A percentile compares a stretch with the other conserved stretches of the same genome.
Evolutionary conservation across 2,113 vertebrate species (phyloP).

Genomic region (Sturnus vulgaris): DNA sequence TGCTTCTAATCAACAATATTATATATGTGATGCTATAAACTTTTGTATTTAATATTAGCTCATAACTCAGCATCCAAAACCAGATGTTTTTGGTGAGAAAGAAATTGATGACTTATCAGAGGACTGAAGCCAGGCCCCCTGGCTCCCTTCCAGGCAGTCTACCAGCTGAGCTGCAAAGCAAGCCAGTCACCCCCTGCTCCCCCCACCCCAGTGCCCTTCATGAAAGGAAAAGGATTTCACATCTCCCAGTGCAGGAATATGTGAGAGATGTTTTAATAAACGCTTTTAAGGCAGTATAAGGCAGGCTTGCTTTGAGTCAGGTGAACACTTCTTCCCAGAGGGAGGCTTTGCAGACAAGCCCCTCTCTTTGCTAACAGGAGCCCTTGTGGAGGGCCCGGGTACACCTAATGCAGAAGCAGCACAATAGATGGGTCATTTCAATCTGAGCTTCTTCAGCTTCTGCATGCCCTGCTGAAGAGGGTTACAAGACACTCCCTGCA

Average conservation of each 20-base stretch:
- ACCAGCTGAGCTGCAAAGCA: constrained; percentile 63
- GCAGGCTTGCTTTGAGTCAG: not conserved
- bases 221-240: constrained; percentile 41
- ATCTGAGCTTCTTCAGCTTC: not conserved
- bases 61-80: constrained; percentile 76
- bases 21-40: constrained; percentile 81
- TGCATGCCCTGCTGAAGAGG: not conserved
- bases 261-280: constrained; percentile 22
- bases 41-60: constrained; percentile 81
- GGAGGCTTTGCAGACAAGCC: not conserved
- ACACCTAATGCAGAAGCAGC: not conserved
- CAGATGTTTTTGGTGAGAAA: constrained; percentile 82
- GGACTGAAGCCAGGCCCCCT: constrained; percentile 71
- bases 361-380: not conserved
- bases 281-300: not conserved
- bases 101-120: constrained; percentile 81
- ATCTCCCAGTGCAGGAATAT: not conserved
- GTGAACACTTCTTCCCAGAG: not conserved
- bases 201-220: not conserved
- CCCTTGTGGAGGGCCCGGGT: rapidly evolving
- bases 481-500: not conserved
- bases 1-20: constrained; percentile 79
- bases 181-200: constrained; percentile 5
- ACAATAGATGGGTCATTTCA: not conserved
- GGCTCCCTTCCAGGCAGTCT: constrained; percentile 62